Evolutionary conservation across 2,113 vertebrate species (phyloP), one percentile per base, ranked within the genome.

Genomic region (Cepphus grylle): DNA sequence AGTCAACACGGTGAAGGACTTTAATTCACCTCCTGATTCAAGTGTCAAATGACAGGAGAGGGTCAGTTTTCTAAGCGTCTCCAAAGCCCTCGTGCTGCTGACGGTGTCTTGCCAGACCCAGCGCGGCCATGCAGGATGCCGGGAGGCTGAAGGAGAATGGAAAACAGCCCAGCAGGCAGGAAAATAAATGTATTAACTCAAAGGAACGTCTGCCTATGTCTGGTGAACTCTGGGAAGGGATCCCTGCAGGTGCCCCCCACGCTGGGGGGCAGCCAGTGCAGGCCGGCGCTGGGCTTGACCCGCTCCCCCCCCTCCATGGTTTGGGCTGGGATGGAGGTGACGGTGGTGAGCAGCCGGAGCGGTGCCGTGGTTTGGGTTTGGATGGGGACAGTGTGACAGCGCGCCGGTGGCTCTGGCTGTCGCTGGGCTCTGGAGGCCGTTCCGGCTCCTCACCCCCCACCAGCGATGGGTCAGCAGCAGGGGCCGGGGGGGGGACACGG

Each of bases 61-160:
- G 7, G 15, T 7, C 9, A 0, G 0, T 49, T 55, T 32, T n/a
- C 25, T 22, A 15, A 34, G 10, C 5, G 1, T 2, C 50, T 49
- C 6, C 3, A 12, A n/a, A 29, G 38, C 19, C 15, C 20, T 17
- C 0, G 4, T 0, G 11, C 72, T 34, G 59, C 80, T 15, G 76
- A 5, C 2, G 0, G 11, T 22, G 56, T 45, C 85, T 34, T 3
- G 3, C 29, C 20, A 1, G 17, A 9, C 18, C 27, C 21, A 11
- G 21, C 1, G 2, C 72, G 27, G 49, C 65, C 67, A 30, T 0
- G 9, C 25, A 13, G n/a, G 70, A 52, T 21, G 25, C 23, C 66
- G 20, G 13, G 21, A 32, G 26, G 58, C 66, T 9, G 58, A 26
- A 23, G 40, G 10, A 66, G 13, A n/a, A 32, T 1, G 23, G 8